phyloP scores from a whole-genome alignment of 2,113 vertebrate genomes.

The Seriola aureovittata region DNA sequence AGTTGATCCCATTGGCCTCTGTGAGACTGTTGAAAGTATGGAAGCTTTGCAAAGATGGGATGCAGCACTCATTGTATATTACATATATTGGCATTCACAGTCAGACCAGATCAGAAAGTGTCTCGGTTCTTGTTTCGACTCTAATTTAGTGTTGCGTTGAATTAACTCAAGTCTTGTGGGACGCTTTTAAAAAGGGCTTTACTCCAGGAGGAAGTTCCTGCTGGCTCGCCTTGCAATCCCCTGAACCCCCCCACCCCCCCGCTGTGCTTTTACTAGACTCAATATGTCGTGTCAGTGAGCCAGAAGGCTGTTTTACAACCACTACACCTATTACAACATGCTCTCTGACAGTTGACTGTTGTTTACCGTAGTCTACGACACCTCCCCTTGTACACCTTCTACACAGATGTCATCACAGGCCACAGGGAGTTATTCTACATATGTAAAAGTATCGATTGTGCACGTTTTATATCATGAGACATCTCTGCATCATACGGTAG shows the following conservation, averaged over 20 bases:
- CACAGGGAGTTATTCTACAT: too few relatives aligned
- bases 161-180: constrained; percentile 20
- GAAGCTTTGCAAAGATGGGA: too few relatives aligned
- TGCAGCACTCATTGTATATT: background rate
- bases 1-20: background rate
- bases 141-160: constrained; percentile 31
- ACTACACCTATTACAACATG: constrained; percentile 29
- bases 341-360: background rate
- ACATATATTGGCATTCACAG: too few relatives aligned
- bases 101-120: background rate
- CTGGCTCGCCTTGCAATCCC: constrained; percentile 39
- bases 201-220: constrained; percentile 59
- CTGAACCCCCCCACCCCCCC: constrained; percentile 46
- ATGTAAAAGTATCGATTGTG: too few relatives aligned
- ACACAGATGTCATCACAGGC: background rate
- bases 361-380: background rate
- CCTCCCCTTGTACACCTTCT: background rate
- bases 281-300: constrained; percentile 64
- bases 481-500: background rate
- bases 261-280: constrained; percentile 64
- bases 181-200: constrained; percentile 33
- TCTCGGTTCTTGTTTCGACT: constrained; percentile 5
- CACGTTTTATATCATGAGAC: background rate
- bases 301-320: constrained; percentile 57
- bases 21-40: too few relatives aligned